Evolutionary conservation across 2,888 invertebrate species (phyloP).

Genomic region (Trachelus iudaicus): DNA sequence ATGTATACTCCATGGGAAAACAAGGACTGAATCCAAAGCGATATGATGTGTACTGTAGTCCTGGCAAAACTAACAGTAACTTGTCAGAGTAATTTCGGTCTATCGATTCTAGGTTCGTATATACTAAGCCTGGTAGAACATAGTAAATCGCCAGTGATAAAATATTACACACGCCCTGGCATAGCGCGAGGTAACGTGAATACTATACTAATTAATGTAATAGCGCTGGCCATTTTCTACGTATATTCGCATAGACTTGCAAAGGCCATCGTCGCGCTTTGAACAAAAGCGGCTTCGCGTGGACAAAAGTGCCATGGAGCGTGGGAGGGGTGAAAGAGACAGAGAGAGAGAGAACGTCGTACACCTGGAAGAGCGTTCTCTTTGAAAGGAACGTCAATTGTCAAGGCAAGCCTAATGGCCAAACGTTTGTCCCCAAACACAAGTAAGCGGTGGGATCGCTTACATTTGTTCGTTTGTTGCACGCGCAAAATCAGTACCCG

Average conservation of each 20-base stretch:
- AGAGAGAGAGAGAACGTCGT: background rate
- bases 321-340: background rate
- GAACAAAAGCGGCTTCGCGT: background rate
- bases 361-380: background rate
- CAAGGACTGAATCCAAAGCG: background rate
- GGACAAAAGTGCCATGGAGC: background rate
- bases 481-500: background rate
- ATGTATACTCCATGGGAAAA: background rate
- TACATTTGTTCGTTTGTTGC: background rate
- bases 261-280: background rate
- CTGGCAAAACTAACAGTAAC: conserved; percentile 18
- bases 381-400: background rate
- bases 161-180: background rate
- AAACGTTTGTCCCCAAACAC: background rate
- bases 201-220: background rate
- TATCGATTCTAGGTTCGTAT: conserved; percentile 49
- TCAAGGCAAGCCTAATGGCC: background rate
- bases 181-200: background rate
- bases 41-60: background rate
- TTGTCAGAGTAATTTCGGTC: conserved; percentile 51
- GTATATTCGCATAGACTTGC: background rate
- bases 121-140: background rate
- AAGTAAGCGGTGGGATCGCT: background rate
- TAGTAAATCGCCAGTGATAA: background rate
- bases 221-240: background rate